Base-by-base conservation (phyloP, 2,113 vertebrate genomes). In the Eudyptes chrysolophus region DNA sequence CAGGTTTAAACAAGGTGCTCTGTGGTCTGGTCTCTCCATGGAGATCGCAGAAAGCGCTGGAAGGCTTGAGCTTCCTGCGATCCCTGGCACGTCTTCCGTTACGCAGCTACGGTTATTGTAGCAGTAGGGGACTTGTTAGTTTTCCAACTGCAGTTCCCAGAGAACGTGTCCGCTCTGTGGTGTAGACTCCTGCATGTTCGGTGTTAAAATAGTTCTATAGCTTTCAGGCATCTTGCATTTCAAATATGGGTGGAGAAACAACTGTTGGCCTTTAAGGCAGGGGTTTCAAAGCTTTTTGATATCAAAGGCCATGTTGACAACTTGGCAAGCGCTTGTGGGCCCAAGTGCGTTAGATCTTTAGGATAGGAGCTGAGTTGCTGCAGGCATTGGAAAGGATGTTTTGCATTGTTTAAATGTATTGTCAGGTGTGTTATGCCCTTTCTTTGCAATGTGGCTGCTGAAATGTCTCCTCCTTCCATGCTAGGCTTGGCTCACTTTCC, bases 81-180 rank as follows among this genome's bases (percentile, higher is more conserved):
- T 97, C 97, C 91, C 97, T 97, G 96, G 96, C 96, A 97, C 16
- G 71, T 93, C 94, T 97, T 97, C 89, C 93, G 16, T 97, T 97
- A 95, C 46, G 87, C 82, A 92, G 94, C 87, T 69, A 74, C 4
- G 94, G 95, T 96, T 97, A 58, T 97, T 97, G 81, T 96, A 97
- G 94, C 95, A 97, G 94, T 96, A 91, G 96, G 96, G 95, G 96
- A 90, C 84, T 93, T 97, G 95, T 96, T 97, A 97, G 97, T 96
- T 96, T 96, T 96, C 96, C 94, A 97, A 65, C 91, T 70, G 95
- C 96, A 91, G 89, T 95, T 96, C 96, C 95, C 87, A 94, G 96
- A 9, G 2, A 96, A 62, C 1, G 89, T 91, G 94, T 95, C 87
- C 4, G 77, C 94, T 96, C 95, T 66, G 96, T 4, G 1, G 57